Conservation (phyloP, 2,113 vertebrate species). For the Dendropsophus ebraccatus region DNA sequence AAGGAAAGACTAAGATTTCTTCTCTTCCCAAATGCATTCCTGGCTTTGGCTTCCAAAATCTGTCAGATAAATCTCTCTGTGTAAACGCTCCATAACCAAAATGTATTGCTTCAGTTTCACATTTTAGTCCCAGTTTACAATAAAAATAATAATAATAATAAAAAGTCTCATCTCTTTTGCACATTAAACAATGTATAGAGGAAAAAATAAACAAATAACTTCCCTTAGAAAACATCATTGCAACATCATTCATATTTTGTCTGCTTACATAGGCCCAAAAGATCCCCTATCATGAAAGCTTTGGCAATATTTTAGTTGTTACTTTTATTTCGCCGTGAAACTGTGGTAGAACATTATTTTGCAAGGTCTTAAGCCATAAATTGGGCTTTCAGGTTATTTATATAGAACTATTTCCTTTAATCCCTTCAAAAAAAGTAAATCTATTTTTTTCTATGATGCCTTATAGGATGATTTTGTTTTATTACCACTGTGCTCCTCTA, state of each 20-base stretch:
- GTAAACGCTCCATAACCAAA: too few relatives aligned
- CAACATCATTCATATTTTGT: neutral
- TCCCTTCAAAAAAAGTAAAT: neutral
- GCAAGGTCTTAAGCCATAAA: constrained; percentile 7
- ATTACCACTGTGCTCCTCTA: constrained; percentile 9
- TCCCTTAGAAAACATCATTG: neutral
- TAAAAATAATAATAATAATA: too few relatives aligned
- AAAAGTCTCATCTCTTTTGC: neutral
- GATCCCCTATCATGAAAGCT: neutral
- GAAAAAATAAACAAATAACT: neutral
- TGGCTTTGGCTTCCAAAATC: too few relatives aligned
- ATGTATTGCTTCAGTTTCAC: too few relatives aligned
- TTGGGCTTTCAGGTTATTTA: neutral
- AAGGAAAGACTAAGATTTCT: too few relatives aligned
- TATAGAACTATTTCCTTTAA: neutral
- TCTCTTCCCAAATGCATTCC: too few relatives aligned
- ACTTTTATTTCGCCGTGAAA: neutral
- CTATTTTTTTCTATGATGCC: neutral
- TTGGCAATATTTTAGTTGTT: neutral
- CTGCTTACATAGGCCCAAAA: neutral
- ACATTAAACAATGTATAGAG: neutral
- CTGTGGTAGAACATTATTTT: neutral
- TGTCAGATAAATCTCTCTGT: too few relatives aligned
- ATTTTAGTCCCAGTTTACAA: too few relatives aligned
- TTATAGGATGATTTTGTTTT: constrained; percentile 35